Percentiles rank a stretch among this genome's conserved stretches.
Evolutionary conservation across 2,888 invertebrate genomes (phyloP).

Genomic region (Drosophila kuntzei): DNA sequence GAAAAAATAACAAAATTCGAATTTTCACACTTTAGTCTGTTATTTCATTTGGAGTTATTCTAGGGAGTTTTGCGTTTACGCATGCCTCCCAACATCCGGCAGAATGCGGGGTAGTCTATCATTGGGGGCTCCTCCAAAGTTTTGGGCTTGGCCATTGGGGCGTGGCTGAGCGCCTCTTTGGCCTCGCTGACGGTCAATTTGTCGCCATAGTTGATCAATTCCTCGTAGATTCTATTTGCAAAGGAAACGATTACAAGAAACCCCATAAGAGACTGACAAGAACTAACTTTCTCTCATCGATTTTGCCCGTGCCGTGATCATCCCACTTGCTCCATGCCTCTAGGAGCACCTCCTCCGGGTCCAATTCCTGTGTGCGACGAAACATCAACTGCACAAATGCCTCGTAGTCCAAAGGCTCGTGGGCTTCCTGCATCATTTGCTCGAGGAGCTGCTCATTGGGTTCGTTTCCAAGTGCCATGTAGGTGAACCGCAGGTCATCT

Average conservation of each 20-base stretch:
- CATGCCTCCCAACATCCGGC: constrained; percentile 88
- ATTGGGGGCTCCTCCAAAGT: constrained; percentile 86
- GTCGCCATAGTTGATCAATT: constrained; percentile 89
- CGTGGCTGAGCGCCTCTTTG: constrained; percentile 88
- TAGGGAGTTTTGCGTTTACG: constrained; percentile 85
- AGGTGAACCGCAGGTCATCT: constrained; percentile 88
- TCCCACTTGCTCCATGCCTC: constrained; percentile 89
- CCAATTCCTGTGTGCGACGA: constrained; percentile 88
- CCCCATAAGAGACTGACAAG: not conserved
- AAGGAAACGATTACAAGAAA: no score
- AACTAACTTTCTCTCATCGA: constrained; percentile 88
- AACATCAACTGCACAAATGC: constrained; percentile 88
- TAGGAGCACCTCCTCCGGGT: constrained; percentile 88
- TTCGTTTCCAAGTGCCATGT: constrained; percentile 87
- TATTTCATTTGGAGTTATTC: not conserved
- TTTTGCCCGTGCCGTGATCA: constrained; percentile 87
- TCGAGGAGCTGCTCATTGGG: constrained; percentile 87
- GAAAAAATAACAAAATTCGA: not conserved
- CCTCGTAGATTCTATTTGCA: constrained; percentile 87
- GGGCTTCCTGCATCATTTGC: constrained; percentile 88
- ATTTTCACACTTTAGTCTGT: not conserved
- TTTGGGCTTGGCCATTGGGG: constrained; percentile 87
- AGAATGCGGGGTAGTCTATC: constrained; percentile 89
- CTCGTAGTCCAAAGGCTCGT: constrained; percentile 88
- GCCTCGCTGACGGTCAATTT: constrained; percentile 88